Evolutionary conservation across 2,888 invertebrate genomes (phyloP), one percentile per base, ranked within the genome.

Genomic region (Drosophila sordidapex): DNA sequence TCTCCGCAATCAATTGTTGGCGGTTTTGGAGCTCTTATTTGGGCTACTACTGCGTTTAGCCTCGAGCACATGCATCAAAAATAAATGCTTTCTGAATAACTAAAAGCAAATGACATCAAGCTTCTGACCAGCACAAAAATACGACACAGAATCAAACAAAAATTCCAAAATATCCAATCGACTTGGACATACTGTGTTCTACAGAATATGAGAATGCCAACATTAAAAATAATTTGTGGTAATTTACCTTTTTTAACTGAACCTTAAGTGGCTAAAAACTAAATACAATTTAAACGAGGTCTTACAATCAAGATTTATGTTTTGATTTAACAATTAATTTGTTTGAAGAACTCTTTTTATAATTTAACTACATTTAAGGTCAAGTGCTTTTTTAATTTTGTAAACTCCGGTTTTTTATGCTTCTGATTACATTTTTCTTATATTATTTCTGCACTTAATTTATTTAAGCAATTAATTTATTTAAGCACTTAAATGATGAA

Each of bases 1-100:
- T 40, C 64, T 54, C 60, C 69, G 60, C 60, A 63, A 63, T 49
- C 69, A 63, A 67, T 75, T 74, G 56, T 75, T 62, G 31, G 27
- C 52, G 38, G 21, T 15, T 27, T n/a, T 13, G n/a, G 18, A 0
- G 15, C 25, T 35, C 25, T 18, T 25, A 11, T 31, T 38, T 27
- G 25, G 11, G 18, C 36, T 40, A 0, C 33, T 21, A 53, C 33
- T 38, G 10, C 54, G 29, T 15, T 4, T n/a, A 1, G 76, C 36
- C 48, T 54, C 21, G 2, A 49, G 43, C 56, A 29, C 33, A 13
- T 52, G 53, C 53, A 69, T 38, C 46, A 58, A 27, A 61, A 58
- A 69, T 36, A 48, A 68, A 81, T 63, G 51, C 59, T 66, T 43
- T 56, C 58, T 35, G 64, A 72, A 79, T 77, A 77, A 81, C 81